Percentiles rank a stretch among this genome's conserved stretches.
Evolutionary conservation across 2,888 invertebrate genomes (phyloP).

Genomic region (Agonopterix subpropinquella): DNA sequence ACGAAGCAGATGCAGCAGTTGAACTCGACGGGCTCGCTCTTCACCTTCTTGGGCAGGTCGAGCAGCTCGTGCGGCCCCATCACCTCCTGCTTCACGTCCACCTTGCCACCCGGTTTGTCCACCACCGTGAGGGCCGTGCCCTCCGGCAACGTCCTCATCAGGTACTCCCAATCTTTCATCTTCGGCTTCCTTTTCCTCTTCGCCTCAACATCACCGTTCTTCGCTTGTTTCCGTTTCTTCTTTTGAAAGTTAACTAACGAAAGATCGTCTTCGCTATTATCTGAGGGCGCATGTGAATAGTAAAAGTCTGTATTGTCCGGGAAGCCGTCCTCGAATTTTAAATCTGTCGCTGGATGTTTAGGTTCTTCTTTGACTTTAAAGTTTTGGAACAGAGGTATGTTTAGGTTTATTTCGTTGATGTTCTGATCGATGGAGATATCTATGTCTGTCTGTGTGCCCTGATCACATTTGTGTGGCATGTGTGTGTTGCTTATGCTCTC

Average conservation of each 20-base stretch:
- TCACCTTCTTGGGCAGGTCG: slow-evolving; percentile 17
- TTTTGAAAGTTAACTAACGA: slow-evolving; percentile 45
- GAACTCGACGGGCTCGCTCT: slow-evolving; percentile 30
- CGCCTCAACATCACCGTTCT: slow-evolving; percentile 22
- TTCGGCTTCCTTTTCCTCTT: slow-evolving; percentile 33
- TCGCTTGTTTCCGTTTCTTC: slow-evolving; percentile 33
- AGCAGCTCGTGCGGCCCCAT: neutral
- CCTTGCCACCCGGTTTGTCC: slow-evolving; percentile 11
- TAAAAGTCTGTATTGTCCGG: slow-evolving; percentile 3
- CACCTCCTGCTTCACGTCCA: slow-evolving; percentile 19
- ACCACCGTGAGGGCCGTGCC: slow-evolving; percentile 22
- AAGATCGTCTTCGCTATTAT: slow-evolving; percentile 49
- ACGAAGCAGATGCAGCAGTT: slow-evolving; percentile 60
- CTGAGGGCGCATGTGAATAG: slow-evolving; percentile 28
- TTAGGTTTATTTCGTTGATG: slow-evolving; percentile 1
- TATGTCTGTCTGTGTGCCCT: slow-evolving; percentile 48
- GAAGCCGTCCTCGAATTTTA: slow-evolving; percentile 45
- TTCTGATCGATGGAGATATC: neutral
- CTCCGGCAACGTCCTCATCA: slow-evolving; percentile 27
- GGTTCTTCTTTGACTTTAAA: slow-evolving; percentile 44
- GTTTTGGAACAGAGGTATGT: slow-evolving; percentile 3
- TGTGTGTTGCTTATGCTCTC: neutral
- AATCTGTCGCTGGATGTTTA: slow-evolving; percentile 16
- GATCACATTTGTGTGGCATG: slow-evolving; percentile 21
- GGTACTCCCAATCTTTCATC: slow-evolving; percentile 23